These are phyloP conservation scores for Tiliacea citrago DNA, from an alignment of 2,888 invertebrate species.

Conservation along the genomic window DNA sequence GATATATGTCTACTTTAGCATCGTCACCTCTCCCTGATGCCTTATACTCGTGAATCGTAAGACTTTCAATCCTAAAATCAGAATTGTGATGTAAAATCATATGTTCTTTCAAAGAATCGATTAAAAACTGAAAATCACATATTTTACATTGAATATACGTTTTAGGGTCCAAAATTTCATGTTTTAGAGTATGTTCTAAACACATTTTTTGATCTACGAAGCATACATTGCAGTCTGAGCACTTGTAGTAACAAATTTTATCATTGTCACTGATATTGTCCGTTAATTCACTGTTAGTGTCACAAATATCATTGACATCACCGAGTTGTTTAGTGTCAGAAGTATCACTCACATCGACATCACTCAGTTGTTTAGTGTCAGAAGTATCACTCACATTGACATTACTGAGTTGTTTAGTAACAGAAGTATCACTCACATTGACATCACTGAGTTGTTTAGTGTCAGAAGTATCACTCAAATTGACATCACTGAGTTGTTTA, in stretches of 20 bases:
- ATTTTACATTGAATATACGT: constrained; percentile 80
- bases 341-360: not conserved
- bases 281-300: not conserved
- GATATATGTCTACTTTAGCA: constrained; percentile 65
- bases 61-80: constrained; percentile 71
- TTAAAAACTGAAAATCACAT: constrained; percentile 77
- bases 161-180: constrained; percentile 70
- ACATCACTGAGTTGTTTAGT: not conserved
- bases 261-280: constrained; percentile 8
- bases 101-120: constrained; percentile 72
- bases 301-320: constrained; percentile 9
- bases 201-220: constrained; percentile 71
- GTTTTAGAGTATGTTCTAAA: constrained; percentile 70
- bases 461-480: not conserved
- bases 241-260: constrained; percentile 63
- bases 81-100: constrained; percentile 72
- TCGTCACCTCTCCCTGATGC: constrained; percentile 14
- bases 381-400: no score
- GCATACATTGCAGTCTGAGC: constrained; percentile 76
- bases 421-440: not conserved
- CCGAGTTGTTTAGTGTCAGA: not conserved
- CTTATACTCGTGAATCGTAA: constrained; percentile 74
- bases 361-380: not conserved
- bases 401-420: not conserved
- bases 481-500: not conserved